Conservation (phyloP, 2,888 invertebrate species). For the Stenurella melanura region DNA sequence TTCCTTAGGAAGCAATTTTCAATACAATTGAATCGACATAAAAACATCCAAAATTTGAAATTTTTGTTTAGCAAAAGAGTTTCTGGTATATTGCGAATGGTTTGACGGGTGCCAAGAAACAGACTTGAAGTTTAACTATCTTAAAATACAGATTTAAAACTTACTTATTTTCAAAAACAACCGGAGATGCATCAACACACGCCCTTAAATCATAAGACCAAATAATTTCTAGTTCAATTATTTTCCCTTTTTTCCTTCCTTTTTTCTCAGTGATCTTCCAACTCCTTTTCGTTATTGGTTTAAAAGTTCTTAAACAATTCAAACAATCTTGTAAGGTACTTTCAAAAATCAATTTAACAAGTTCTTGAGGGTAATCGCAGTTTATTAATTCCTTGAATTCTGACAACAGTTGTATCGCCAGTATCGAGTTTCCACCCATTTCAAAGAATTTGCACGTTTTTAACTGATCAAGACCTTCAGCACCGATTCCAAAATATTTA, state of each 20-base stretch:
- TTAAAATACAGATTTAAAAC: constrained; percentile 55
- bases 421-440: constrained; percentile 83
- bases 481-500: constrained; percentile 43
- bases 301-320: constrained; percentile 66
- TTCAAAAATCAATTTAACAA: constrained; percentile 76
- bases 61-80: too few relatives aligned
- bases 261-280: neutral
- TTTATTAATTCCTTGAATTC: constrained; percentile 74
- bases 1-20: too few relatives aligned
- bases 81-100: too few relatives aligned
- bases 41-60: too few relatives aligned
- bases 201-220: constrained; percentile 82
- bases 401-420: constrained; percentile 79
- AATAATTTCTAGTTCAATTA: constrained; percentile 57
- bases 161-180: constrained; percentile 75
- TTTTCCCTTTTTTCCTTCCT: constrained; percentile 51
- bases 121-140: too few relatives aligned
- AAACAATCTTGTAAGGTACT: constrained; percentile 71
- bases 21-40: too few relatives aligned
- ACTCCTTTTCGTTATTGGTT: constrained; percentile 61
- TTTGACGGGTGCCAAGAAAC: too few relatives aligned
- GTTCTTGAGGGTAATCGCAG: constrained; percentile 72
- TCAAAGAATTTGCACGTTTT: constrained; percentile 75
- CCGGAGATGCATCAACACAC: constrained; percentile 89
- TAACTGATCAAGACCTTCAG: constrained; percentile 40